Evolutionary conservation across 2,888 invertebrate species (phyloP).

Genomic region (Epinotia nisella): DNA sequence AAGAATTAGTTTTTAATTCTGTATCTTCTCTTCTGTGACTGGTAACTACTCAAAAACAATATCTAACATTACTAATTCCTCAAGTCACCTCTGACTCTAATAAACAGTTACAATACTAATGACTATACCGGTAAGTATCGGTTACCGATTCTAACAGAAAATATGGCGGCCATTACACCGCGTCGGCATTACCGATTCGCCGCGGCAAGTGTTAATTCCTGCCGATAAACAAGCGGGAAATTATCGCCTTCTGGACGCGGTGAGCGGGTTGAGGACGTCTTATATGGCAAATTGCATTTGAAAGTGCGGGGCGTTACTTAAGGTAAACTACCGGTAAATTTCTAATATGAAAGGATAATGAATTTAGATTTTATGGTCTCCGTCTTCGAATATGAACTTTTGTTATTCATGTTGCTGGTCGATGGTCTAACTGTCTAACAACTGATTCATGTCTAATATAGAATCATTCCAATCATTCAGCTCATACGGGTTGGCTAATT

Average conservation of each 20-base stretch:
- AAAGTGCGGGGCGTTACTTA: not conserved
- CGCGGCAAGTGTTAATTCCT: conserved; percentile 34
- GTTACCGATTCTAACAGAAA: conserved; percentile 30
- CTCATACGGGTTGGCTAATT: too few relatives aligned
- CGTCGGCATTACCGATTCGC: conserved; percentile 39
- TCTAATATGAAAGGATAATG: too few relatives aligned
- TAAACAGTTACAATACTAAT: conserved; percentile 25
- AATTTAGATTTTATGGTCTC: too few relatives aligned
- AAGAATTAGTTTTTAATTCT: too few relatives aligned
- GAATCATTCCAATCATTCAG: too few relatives aligned
- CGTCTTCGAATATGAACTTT: too few relatives aligned
- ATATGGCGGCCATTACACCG: conserved; percentile 24
- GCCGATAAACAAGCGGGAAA: conserved; percentile 39
- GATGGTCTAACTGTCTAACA: too few relatives aligned
- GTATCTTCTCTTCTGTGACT: too few relatives aligned
- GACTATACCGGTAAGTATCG: conserved; percentile 10
- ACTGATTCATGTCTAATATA: too few relatives aligned
- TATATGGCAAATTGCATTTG: conserved; percentile 1
- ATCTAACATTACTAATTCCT: conserved; percentile 4
- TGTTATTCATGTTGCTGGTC: too few relatives aligned
- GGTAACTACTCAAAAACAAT: too few relatives aligned
- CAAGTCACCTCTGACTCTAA: conserved; percentile 20
- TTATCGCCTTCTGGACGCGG: conserved; percentile 39
- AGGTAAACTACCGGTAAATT: too few relatives aligned
- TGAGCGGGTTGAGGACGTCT: conserved; percentile 1